Base-by-base conservation (phyloP, 2,888 invertebrate species). In the Gerris lacustris region DNA sequence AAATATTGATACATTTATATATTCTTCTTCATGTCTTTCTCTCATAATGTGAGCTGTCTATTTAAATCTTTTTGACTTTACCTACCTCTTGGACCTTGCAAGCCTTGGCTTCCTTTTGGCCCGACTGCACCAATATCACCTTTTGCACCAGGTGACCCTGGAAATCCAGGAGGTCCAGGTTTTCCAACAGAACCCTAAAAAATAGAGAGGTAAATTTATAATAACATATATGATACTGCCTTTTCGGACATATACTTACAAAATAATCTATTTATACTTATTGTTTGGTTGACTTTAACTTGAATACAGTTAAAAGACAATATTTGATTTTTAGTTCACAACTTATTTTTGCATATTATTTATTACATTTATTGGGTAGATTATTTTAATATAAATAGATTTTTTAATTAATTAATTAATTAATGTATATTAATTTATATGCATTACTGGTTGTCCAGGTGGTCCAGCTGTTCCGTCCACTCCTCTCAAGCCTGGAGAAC, bases 141-240 rank as follows among this genome's bases (percentile, higher is more conserved):
- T 82, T 92, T 93, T 5, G 66, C 69, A 6, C 74, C 74, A 7
- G 67, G 88, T 73, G 84, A 84, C 45, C 94, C 94, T 6, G 92
- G 90, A 78, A 92, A 91, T 4, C 94, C 94, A 44, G 92, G 91
- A 17, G 91, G 83, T 5, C 94, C 94, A 31, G 90, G 83, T 81
- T 93, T 92, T 2, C 94, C 94, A 69, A 88, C 82, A 45, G 87
- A 84, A 62, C 94, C 94, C 88, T 90, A 74, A 5, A 79, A 79
- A 74, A 31, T 44, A 4, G 18, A 70, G 15, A 11, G 15, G 55
- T 70, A 69, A 72, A 69, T 67, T 47, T 45, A 72, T 31, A 31
- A 31, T 31, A 31, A 31, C 31, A 31, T 31, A 31, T 31, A 31
- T 31, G 1, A 31, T 2, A 31, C 31, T 31, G 31, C 31, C 31